These are phyloP conservation scores for Rhingia campestris DNA, from an alignment of 2,888 invertebrate species.

Conservation along the genomic window DNA sequence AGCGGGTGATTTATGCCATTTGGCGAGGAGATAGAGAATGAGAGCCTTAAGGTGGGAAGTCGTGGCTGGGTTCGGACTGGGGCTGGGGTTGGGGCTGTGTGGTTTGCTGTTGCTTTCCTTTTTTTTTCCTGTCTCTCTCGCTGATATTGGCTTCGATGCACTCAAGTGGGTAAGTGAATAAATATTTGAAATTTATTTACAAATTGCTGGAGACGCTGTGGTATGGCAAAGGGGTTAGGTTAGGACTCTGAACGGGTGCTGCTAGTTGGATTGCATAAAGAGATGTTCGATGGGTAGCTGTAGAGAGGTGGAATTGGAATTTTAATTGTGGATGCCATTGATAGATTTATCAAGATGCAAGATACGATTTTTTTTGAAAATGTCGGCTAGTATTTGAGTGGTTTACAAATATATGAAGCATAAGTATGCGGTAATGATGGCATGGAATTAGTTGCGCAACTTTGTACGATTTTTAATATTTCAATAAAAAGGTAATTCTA, in stretches of 20 bases:
- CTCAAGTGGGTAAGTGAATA: conserved; percentile 68
- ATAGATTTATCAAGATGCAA: conserved; percentile 65
- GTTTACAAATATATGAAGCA: not conserved
- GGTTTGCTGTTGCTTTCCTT: conserved; percentile 30
- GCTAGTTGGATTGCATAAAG: conserved; percentile 44
- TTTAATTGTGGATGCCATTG: conserved; percentile 69
- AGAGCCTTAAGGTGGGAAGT: conserved; percentile 59
- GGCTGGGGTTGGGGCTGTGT: not conserved
- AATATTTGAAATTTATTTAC: conserved; percentile 74
- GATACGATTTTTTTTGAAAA: conserved; percentile 7
- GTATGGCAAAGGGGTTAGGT: conserved; percentile 19
- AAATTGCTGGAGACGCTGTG: conserved; percentile 65
- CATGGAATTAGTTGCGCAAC: not conserved
- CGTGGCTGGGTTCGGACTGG: not conserved
- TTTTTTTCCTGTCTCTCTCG: conserved; percentile 1
- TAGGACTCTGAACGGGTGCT: conserved; percentile 12
- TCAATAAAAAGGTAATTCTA: too few species aligned
- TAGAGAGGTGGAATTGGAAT: conserved; percentile 68
- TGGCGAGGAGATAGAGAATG: conserved; percentile 11
- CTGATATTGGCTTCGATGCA: conserved; percentile 45
- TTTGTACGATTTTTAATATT: not conserved
- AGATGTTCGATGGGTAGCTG: conserved; percentile 30
- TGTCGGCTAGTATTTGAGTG: not conserved
- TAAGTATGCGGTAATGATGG: not conserved
- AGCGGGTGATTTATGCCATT: conserved; percentile 74